A percentile compares a stretch with the other conserved stretches of the same genome.
Evolutionary conservation across 2,888 invertebrate genomes (phyloP).

Genomic region (Luffia ferchaultella): DNA sequence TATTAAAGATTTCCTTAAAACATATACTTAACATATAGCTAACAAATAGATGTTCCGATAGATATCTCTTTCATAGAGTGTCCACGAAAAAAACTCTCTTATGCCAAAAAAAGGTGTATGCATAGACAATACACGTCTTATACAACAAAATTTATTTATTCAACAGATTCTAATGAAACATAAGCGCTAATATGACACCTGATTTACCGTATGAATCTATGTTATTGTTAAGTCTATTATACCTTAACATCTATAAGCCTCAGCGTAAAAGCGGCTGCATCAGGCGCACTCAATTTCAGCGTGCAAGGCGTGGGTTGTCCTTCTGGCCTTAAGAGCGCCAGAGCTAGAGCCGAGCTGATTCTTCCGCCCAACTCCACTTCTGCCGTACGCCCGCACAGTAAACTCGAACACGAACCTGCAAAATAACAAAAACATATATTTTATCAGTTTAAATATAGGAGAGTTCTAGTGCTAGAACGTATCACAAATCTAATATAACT

Average conservation of each 20-base stretch:
- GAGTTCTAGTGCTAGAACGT: not conserved
- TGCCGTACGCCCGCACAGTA: slow-evolving; percentile 54
- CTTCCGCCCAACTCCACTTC: slow-evolving; percentile 45
- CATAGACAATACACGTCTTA: too few relatives aligned
- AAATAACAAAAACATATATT: slow-evolving; percentile 7
- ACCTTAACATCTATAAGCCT: slow-evolving; percentile 60
- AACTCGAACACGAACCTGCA: slow-evolving; percentile 45
- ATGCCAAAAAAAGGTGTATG: too few relatives aligned
- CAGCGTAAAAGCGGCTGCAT: slow-evolving; percentile 49
- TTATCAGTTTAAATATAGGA: not conserved
- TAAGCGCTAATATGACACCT: too few relatives aligned
- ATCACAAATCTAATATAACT: not conserved
- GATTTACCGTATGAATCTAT: too few relatives aligned
- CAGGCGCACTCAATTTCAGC: slow-evolving; percentile 45
- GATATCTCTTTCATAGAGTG: too few relatives aligned
- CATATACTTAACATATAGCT: too few relatives aligned
- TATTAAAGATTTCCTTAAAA: too few relatives aligned
- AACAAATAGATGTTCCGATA: too few relatives aligned
- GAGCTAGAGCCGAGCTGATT: slow-evolving; percentile 42
- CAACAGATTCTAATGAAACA: too few relatives aligned
- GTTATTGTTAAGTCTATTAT: too few relatives aligned
- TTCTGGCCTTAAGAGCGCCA: slow-evolving; percentile 40
- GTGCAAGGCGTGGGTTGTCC: slow-evolving; percentile 30
- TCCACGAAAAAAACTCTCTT: too few relatives aligned
- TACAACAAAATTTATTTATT: too few relatives aligned